Percentiles rank a stretch among this genome's conserved stretches.
Conservation (phyloP, 2,113 vertebrate species). For the Merops nubicus region DNA sequence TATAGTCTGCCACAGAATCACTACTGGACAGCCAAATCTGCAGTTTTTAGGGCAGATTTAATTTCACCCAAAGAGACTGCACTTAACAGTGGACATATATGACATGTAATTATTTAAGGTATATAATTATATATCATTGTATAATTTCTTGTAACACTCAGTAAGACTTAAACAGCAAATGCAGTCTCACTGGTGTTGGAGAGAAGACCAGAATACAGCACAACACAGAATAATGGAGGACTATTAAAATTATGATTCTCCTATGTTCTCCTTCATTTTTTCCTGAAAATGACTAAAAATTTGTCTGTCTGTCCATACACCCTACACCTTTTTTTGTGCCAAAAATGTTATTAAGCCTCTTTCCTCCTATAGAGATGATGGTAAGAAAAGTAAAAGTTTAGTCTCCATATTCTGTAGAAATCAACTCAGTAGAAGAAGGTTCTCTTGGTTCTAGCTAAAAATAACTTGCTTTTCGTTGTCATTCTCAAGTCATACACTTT, state of each 20-base stretch:
- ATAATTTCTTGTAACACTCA: not conserved
- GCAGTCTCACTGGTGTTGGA: not conserved
- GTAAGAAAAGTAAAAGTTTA: conserved; percentile 14
- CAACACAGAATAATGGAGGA: too few species aligned
- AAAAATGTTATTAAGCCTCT: not conserved
- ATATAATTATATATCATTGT: not conserved
- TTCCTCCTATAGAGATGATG: not conserved
- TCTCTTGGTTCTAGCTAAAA: conserved; percentile 34
- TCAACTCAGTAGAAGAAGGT: conserved; percentile 60
- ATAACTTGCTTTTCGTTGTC: conserved; percentile 14
- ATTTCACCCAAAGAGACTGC: not conserved
- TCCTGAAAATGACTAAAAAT: not conserved
- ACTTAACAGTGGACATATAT: too few species aligned
- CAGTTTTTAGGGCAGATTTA: not conserved
- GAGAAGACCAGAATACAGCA: not conserved
- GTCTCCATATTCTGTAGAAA: not conserved
- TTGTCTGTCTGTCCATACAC: not conserved
- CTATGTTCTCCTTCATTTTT: not conserved
- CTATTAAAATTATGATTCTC: too few species aligned
- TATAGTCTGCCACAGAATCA: rapidly evolving
- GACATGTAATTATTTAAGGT: rapidly evolving
- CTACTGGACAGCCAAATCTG: not conserved
- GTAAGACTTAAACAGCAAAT: not conserved
- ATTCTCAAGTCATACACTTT: conserved; percentile 29
- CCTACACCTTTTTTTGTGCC: not conserved